Evolutionary conservation across 2,113 vertebrate genomes (phyloP), one percentile per base, ranked within the genome.

Genomic region (Gallinago undulata): DNA sequence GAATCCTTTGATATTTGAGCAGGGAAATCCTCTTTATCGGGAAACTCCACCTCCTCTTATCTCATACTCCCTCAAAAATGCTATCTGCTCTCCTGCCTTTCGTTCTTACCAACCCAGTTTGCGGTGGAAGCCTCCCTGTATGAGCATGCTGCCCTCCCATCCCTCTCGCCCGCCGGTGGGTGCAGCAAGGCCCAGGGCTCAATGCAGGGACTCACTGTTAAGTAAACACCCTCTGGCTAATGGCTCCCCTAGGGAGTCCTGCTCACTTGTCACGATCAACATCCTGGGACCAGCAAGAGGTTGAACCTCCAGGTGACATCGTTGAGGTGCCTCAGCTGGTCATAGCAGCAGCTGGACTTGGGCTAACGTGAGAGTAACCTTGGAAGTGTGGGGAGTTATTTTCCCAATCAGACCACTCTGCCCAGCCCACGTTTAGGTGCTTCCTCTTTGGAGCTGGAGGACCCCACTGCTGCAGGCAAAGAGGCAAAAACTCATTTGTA

Each of bases 1-100:
- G 93, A 96, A 93, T 96, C 94, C 94, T 97, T 98, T 96, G 96
- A 96, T 98, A 97, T 96, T 97, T 95, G 95, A 98, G 97, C 93
- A 95, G 96, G 97, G 96, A 97, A 98, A 97, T 97, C 95, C 94
- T 98, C 91, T 97, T 97, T 96, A 96, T 97, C 74, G 21, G 53
- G 84, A 95, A 97, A 97, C 95, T 95, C 96, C 97, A 97, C 88
- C 76, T 94, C 94, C 90, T 96, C 95, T 97, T 97, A 91, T 69
- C 92, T 92, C 56, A 43, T 84, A 33, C 75, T 96, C 74, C 69
- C 66, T 95, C 7, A 8, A 95, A 96, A 96, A 96, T 92, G 53
- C 74, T 96, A 66, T 89, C 84, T 84, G 51, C 72, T 87, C 78
- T 83, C 67, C 67, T 0, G 31, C 53, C 35, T 88, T 68, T 39